These are phyloP conservation scores for Drosophila pseudotalamancana DNA, from an alignment of 2,888 invertebrate species.

Conservation along the genomic window DNA sequence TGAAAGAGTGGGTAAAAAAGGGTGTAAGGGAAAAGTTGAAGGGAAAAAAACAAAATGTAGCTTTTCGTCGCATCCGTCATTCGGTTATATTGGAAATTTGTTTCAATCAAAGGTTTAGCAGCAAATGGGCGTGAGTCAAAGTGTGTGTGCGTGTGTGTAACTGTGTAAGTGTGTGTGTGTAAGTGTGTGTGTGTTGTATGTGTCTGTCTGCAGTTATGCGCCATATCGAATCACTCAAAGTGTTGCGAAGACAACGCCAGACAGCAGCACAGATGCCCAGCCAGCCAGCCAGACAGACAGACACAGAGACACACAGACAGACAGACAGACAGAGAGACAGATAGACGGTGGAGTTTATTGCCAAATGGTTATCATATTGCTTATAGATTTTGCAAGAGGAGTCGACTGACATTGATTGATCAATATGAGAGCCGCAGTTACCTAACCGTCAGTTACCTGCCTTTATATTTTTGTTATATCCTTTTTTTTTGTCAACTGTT, in stretches of 20 bases:
- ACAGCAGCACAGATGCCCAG: conserved; percentile 45
- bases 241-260: conserved; percentile 69
- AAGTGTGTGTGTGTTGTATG: background rate
- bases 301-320: background rate
- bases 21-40: background rate
- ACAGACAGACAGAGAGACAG: background rate
- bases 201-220: conserved; percentile 44
- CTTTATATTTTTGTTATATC: conserved; percentile 25
- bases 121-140: conserved; percentile 1
- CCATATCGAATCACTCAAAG: conserved; percentile 79
- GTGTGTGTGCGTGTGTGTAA: background rate
- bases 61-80: conserved; percentile 73
- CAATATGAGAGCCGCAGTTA: conserved; percentile 80
- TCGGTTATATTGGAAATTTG: conserved; percentile 76
- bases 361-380: conserved; percentile 82
- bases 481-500: conserved; percentile 67
- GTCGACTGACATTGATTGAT: conserved; percentile 83
- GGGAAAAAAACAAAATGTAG: conserved; percentile 25
- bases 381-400: conserved; percentile 81
- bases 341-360: conserved; percentile 71
- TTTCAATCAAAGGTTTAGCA: conserved; percentile 71
- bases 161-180: background rate
- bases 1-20: background rate
- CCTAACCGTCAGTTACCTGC: conserved; percentile 55
- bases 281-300: conserved; percentile 7